phyloP scores from a whole-genome alignment of 2,113 vertebrate species.

The Chaenogobius annularis region DNA sequence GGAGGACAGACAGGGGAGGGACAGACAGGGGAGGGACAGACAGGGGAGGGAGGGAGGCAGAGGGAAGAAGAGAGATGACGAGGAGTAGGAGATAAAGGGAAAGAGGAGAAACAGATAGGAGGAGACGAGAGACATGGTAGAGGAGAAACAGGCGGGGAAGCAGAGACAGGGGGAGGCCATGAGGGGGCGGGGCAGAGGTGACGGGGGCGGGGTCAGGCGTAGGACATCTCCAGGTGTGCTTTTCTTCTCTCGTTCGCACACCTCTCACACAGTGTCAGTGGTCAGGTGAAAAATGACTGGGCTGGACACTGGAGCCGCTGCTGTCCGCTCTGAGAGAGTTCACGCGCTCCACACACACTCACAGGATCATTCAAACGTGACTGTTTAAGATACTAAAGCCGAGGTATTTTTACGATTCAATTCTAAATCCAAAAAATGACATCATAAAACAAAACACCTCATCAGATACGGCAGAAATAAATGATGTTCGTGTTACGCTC shows the following conservation, averaged over 20 bases:
- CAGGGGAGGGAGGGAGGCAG: constrained; percentile 23
- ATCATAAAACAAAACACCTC: too few relatives aligned
- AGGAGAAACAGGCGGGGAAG: constrained; percentile 35
- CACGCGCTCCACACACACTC: constrained; percentile 45
- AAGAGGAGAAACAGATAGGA: neutral
- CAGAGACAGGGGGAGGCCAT: constrained; percentile 36
- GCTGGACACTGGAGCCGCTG: constrained; percentile 61
- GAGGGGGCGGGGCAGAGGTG: constrained; percentile 12
- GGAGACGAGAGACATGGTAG: neutral
- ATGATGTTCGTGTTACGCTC: too few relatives aligned
- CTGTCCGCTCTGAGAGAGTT: constrained; percentile 46
- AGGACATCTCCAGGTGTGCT: constrained; percentile 66
- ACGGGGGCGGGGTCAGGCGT: constrained; percentile 49
- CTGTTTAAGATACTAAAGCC: neutral
- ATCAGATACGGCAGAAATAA: neutral
- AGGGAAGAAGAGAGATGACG: constrained; percentile 7
- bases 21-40: neutral
- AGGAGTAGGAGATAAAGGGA: too few relatives aligned
- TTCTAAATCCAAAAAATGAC: too few relatives aligned
- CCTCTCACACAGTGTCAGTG: constrained; percentile 20
- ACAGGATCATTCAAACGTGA: neutral
- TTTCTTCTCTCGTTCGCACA: constrained; percentile 45
- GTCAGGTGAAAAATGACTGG: constrained; percentile 63
- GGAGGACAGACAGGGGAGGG: neutral
- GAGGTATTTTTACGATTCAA: too few relatives aligned